Percentiles rank a stretch among this genome's conserved stretches.
Conservation (phyloP, 92 coral and sea anemone species). For the Anthopleura xanthogrammica region DNA sequence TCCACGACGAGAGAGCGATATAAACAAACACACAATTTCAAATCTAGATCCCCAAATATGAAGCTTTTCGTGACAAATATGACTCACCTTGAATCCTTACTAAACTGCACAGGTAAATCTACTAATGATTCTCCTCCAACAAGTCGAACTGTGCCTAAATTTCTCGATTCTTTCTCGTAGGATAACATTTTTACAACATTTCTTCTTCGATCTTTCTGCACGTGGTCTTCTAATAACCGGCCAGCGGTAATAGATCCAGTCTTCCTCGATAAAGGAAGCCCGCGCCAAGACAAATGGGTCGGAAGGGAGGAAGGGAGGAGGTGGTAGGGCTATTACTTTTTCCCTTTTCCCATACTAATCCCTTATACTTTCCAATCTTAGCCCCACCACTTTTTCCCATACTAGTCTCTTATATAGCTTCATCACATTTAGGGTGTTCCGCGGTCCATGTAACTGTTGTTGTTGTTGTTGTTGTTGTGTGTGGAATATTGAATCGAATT, state of each 20-base stretch:
- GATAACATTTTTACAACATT: constrained; percentile 30
- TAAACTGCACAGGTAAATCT: constrained; percentile 66
- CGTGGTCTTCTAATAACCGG: neutral
- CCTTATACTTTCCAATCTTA: too few relatives aligned
- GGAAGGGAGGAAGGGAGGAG: too few relatives aligned
- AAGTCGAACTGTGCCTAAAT: constrained; percentile 67
- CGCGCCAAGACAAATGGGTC: neutral
- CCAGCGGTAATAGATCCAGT: constrained; percentile 35
- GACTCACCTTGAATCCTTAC: constrained; percentile 83
- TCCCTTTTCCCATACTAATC: too few relatives aligned
- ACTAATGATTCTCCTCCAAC: constrained; percentile 94
- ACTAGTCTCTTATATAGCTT: too few relatives aligned
- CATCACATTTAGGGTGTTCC: too few relatives aligned
- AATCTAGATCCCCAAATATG: neutral
- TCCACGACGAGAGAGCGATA: too few relatives aligned
- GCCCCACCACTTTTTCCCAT: too few relatives aligned
- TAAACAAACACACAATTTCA: neutral
- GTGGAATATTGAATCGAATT: too few relatives aligned
- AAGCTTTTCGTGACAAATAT: neutral
- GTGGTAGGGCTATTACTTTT: too few relatives aligned
- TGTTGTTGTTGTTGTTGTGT: too few relatives aligned
- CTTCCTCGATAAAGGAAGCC: neutral
- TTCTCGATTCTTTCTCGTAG: constrained; percentile 30
- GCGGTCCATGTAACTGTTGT: too few relatives aligned
- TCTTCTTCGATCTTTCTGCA: neutral